Percentiles rank a stretch among this genome's conserved stretches.
Conservation (phyloP, 2,797 vertebrate species). For the Valencia hispanica region DNA sequence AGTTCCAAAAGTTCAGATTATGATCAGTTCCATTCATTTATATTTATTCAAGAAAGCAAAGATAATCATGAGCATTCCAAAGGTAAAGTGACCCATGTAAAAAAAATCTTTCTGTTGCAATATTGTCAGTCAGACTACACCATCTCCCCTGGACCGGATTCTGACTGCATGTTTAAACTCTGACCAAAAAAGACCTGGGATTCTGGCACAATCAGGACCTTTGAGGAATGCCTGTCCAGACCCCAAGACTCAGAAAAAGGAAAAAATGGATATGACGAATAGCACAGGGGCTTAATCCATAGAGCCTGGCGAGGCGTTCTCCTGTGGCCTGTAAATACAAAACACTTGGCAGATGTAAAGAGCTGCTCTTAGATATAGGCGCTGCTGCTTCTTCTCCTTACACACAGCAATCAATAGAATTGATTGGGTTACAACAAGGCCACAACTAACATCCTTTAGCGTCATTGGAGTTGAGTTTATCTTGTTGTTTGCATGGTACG, state of each 20-base stretch:
- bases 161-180: conserved; percentile 25
- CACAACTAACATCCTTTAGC: conserved; percentile 64
- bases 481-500: conserved; percentile 52
- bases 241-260: conserved; percentile 40
- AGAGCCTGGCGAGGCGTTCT: conserved; percentile 66
- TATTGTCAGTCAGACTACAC: conserved; percentile 33
- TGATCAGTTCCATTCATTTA: conserved; percentile 13
- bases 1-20: conserved; percentile 18
- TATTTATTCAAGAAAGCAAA: conserved; percentile 17
- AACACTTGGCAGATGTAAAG: conserved; percentile 67
- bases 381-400: conserved; percentile 46
- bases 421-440: conserved; percentile 53
- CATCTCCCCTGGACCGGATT: conserved; percentile 25
- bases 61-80: conserved; percentile 15
- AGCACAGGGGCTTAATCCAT: conserved; percentile 58
- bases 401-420: conserved; percentile 70
- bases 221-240: conserved; percentile 50
- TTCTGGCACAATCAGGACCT: conserved; percentile 47
- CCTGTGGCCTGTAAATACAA: conserved; percentile 73
- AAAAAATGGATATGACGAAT: conserved; percentile 71
- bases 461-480: conserved; percentile 71
- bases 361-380: conserved; percentile 48
- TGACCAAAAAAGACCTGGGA: conserved; percentile 24
- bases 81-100: conserved; percentile 6
- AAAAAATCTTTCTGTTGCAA: conserved; percentile 5